Evolutionary conservation across 2,797 vertebrate genomes (phyloP).

Genomic region (Argyrosomus regius): DNA sequence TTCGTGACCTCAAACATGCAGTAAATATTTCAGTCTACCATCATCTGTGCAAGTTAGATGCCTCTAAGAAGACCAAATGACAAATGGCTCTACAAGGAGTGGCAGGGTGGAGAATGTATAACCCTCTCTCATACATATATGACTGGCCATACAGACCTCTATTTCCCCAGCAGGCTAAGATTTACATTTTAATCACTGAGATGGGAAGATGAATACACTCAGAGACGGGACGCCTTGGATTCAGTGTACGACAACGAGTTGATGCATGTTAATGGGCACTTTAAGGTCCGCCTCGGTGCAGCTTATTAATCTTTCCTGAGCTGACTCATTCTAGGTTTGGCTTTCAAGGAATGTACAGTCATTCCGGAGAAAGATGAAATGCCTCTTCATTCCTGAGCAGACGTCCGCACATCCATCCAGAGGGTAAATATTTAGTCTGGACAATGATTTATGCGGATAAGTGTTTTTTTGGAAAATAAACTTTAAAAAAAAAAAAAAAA

Average conservation of each 20-base stretch:
- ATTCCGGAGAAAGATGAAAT: constrained; percentile 51
- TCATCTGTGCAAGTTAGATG: constrained; percentile 4
- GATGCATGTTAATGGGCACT: constrained; percentile 69
- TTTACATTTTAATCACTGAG: constrained; percentile 66
- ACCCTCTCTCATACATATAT: constrained; percentile 1
- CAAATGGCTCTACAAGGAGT: constrained; percentile 1
- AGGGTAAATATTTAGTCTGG: constrained; percentile 16
- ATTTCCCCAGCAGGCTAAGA: constrained; percentile 29
- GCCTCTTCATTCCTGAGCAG: constrained; percentile 20
- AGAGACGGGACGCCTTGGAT: constrained; percentile 43
- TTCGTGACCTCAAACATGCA: not conserved
- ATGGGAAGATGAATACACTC: constrained; percentile 48
- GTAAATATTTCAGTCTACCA: constrained; percentile 24
- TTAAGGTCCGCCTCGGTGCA: constrained; percentile 29
- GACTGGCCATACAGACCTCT: constrained; percentile 12
- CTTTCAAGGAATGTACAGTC: constrained; percentile 65
- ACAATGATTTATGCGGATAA: constrained; percentile 27
- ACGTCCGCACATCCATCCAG: constrained; percentile 9
- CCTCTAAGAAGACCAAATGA: constrained; percentile 14
- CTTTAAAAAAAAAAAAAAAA: not conserved
- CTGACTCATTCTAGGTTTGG: constrained; percentile 64
- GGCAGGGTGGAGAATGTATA: constrained; percentile 17
- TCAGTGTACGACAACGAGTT: constrained; percentile 32
- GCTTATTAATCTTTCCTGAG: constrained; percentile 63
- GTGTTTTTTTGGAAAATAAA: not conserved